A percentile compares a stretch with the other conserved stretches of the same genome.
Evolutionary conservation across 2,797 vertebrate species (phyloP).

Genomic region (Macropus fuliginosus): DNA sequence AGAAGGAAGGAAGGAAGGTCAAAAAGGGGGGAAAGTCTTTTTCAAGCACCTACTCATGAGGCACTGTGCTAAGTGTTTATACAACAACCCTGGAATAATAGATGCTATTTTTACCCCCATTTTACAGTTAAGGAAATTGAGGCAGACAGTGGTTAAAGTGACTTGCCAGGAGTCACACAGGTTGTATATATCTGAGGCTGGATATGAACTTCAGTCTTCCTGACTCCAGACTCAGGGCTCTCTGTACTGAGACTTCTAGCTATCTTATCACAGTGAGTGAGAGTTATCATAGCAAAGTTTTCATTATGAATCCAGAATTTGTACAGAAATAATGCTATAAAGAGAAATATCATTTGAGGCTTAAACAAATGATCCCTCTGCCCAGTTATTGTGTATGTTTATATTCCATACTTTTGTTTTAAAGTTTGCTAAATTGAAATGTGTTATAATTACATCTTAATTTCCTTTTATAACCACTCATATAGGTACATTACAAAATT

Average conservation of each 20-base stretch:
- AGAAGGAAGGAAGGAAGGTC: neutral
- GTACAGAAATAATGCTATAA: neutral
- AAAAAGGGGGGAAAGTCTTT: neutral
- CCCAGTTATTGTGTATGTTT: neutral
- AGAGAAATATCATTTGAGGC: neutral
- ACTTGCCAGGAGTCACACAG: neutral
- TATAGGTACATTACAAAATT: constrained; percentile 13
- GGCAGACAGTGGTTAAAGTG: neutral
- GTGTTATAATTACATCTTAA: constrained; percentile 60
- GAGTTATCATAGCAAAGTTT: neutral
- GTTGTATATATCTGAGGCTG: neutral
- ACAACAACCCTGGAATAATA: neutral
- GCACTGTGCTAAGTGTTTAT: neutral
- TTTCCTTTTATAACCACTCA: constrained; percentile 63
- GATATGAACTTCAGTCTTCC: neutral
- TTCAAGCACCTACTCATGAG: neutral
- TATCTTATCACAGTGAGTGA: neutral
- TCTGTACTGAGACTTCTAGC: neutral
- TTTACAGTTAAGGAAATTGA: neutral
- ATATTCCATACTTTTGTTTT: neutral
- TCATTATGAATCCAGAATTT: neutral
- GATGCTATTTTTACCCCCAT: neutral
- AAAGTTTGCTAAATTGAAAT: constrained; percentile 16
- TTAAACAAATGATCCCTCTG: neutral
- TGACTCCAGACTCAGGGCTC: neutral